A percentile compares a stretch with the other conserved stretches of the same genome.
Evolutionary conservation across 2,888 invertebrate genomes (phyloP).

Genomic region (Stenotaenia linearis): DNA sequence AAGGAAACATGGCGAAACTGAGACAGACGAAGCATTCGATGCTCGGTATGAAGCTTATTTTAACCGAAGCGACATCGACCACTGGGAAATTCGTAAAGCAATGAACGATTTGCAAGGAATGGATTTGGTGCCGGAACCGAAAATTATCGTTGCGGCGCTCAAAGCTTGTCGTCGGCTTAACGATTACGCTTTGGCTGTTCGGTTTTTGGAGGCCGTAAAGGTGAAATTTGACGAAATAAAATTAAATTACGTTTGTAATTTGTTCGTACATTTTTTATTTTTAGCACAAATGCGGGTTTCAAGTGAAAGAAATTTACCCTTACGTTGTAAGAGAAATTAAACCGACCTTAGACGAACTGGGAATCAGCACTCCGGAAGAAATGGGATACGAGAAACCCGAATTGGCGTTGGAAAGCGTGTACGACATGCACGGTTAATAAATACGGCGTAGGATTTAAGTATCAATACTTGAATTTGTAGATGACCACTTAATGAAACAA

Average conservation of each 20-base stretch:
- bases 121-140: conserved; percentile 90
- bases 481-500: background rate
- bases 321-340: conserved; percentile 82
- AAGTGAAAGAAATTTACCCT: conserved; percentile 72
- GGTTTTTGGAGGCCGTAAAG: conserved; percentile 87
- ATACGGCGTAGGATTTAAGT: background rate
- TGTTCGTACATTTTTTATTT: conserved; percentile 29
- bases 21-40: conserved; percentile 82
- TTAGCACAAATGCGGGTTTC: conserved; percentile 69
- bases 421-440: conserved; percentile 52
- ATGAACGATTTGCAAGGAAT: conserved; percentile 82
- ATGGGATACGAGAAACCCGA: conserved; percentile 97
- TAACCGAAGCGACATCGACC: conserved; percentile 79
- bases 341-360: conserved; percentile 88
- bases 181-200: conserved; percentile 84
- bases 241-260: too few relatives aligned
- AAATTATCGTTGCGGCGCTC: conserved; percentile 76
- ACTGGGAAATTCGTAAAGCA: conserved; percentile 88
- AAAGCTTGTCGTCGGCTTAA: conserved; percentile 89
- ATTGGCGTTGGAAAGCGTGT: conserved; percentile 70
- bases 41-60: conserved; percentile 75
- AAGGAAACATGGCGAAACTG: conserved; percentile 44
- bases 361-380: conserved; percentile 89
- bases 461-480: background rate
- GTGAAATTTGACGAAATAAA: too few relatives aligned